Base-by-base conservation (phyloP, 1,140 invertebrate species). In the Thalassaphorura encarpata region DNA sequence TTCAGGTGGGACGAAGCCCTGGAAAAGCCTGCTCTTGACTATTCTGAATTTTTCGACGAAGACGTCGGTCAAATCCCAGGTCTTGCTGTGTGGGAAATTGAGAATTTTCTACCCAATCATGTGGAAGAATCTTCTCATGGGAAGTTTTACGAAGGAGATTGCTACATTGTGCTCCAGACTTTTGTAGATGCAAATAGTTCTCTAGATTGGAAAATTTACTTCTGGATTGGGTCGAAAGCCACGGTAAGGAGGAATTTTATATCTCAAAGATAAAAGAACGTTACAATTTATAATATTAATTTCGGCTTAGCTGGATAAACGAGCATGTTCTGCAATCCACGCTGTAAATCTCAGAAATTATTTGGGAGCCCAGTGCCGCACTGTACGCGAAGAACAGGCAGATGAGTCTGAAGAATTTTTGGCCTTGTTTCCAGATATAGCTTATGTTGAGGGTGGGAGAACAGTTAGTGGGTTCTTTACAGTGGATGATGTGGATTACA, bases 121-220 rank as follows among this genome's bases (percentile, higher is more conserved):
- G 70, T 97, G 54, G 86, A 89, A 56, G 82, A 89, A 78, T 87
- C 85, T 13, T 82, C 89, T 0, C 85, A 96, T 74, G 96, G 97
- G 6, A 97, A 97, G 73, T 99, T 99, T 73, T 99, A 97, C 69
- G 93, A 98, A 75, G 96, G 89, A 16, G 97, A 99, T 72, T 99
- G 95, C 73, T 99, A 99, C 69, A 97, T 99, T 64, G 79, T 99
- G 52, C 73, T 99, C 42, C 92, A 96, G 72, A 99, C 96, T 0
- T 80, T 74, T 33, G 72, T 86, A 33, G 93, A 97, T 70, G 72
- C 48, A 11, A 84, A 93, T 31, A 82, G 83, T 64, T 87, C 87
- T 42, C 73, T 98, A 0, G 78, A 80, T 50, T 98, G 94, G 90
- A 82, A 92, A 66, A 99, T 99, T 66, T 98, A 86, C 75, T 99